These are phyloP conservation scores for Burhinus bistriatus DNA, from an alignment of 2,113 vertebrate genomes.

Conservation along the genomic window DNA sequence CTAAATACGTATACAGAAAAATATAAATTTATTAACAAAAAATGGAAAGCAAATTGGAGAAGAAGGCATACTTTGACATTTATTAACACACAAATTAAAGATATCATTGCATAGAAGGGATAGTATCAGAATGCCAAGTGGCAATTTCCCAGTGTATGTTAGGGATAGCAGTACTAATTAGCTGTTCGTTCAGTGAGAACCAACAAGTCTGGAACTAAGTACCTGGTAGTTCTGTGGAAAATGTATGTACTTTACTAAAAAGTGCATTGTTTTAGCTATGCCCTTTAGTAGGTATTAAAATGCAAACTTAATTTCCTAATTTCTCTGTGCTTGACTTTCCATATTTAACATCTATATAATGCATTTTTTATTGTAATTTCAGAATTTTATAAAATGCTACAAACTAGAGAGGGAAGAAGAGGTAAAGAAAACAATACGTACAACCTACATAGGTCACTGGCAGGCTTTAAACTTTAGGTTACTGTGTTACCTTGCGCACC, in stretches of 20 bases:
- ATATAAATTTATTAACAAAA: neutral
- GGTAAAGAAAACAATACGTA: neutral
- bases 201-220: neutral
- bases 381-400: neutral
- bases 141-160: neutral
- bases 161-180: neutral
- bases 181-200: neutral
- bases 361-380: neutral
- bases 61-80: constrained; percentile 18
- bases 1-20: neutral
- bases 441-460: neutral
- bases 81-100: constrained; percentile 36
- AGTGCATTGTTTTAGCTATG: neutral
- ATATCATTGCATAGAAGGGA: neutral
- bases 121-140: neutral
- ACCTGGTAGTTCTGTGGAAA: neutral
- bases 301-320: neutral
- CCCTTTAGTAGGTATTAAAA: neutral
- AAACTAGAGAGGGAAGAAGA: neutral
- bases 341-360: neutral
- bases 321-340: neutral
- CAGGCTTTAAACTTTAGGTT: neutral
- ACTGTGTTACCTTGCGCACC: neutral
- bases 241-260: neutral
- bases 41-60: neutral